Conservation (phyloP, 2,888 invertebrate species). For the Endomychus coccineus region DNA sequence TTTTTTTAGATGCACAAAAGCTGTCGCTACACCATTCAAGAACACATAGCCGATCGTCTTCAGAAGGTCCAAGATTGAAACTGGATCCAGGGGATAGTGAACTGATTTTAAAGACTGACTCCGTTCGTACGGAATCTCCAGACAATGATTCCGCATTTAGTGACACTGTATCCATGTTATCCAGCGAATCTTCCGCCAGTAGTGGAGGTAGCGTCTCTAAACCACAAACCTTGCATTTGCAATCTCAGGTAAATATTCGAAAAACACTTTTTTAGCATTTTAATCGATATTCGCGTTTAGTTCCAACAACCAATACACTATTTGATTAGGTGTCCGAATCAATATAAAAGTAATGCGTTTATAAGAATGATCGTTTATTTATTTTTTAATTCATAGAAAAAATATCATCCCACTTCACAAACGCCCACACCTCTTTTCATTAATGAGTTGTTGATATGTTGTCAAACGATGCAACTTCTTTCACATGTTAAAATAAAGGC, state of each 20-base stretch:
- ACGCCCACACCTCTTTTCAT: too few species aligned
- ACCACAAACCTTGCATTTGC: slow-evolving; percentile 41
- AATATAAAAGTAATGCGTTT: too few species aligned
- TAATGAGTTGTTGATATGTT: too few species aligned
- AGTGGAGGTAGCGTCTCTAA: slow-evolving; percentile 67
- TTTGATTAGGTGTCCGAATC: too few species aligned
- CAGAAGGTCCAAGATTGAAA: slow-evolving; percentile 42
- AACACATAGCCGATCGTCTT: slow-evolving; percentile 42
- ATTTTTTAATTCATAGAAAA: neutral
- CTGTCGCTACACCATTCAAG: slow-evolving; percentile 35
- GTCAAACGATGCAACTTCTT: too few species aligned
- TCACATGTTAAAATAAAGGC: too few species aligned
- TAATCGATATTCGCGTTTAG: too few species aligned
- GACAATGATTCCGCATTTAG: slow-evolving; percentile 98
- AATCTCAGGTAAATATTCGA: slow-evolving; percentile 16
- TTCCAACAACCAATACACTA: too few species aligned
- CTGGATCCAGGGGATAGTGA: slow-evolving; percentile 38
- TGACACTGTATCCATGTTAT: slow-evolving; percentile 89
- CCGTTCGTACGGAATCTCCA: slow-evolving; percentile 79
- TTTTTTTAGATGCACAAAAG: slow-evolving; percentile 38
- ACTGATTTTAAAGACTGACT: slow-evolving; percentile 38
- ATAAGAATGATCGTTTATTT: too few species aligned
- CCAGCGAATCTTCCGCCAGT: slow-evolving; percentile 89
- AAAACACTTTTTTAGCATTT: neutral
- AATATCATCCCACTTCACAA: too few species aligned